Evolutionary conservation across 2,888 invertebrate species (phyloP), one percentile per base, ranked within the genome.

Genomic region (Frankliniella intonsa): DNA sequence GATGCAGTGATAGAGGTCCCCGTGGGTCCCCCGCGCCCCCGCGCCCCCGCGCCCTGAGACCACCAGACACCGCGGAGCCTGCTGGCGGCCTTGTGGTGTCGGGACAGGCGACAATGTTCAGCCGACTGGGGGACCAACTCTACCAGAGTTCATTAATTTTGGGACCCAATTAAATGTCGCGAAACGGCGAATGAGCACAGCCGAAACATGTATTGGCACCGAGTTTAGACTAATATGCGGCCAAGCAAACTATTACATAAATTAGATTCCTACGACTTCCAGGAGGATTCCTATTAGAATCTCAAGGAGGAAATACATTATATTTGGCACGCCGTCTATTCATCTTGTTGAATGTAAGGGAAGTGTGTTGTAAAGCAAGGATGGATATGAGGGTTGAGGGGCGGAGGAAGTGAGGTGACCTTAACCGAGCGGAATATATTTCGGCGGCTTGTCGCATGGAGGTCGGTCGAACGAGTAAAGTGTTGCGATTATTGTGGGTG

Each of bases 371-470:
- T 19, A 62, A 19, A 62, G 19, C n/a, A n/a, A 8, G 62, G 19
- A 17, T 19, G 17, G 62, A 7, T 55, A 12, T 19, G n/a, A 62
- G 17, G 62, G 17, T 10, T 62, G 19, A 14, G 55, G 12, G 55
- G 14, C 55, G 55, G 2, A 17, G 14, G 14, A 12, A 3, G 55
- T 14, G 55, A 17, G 62, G 62, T 62, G 62, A 62, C 62, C 62
- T 62, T 62, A 62, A 62, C 62, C 17, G 62, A n/a, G 17, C 62
- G 14, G 62, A 62, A 62, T 62, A 62, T 19, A 62, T 62, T 62
- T 62, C 62, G 62, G 62, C 62, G 19, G 62, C 62, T 62, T n/a
- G 62, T 62, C 62, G 62, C 62, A 62, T 17, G 62, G 62, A 62
- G 62, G 62, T 17, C 62, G n/a, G 62, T 14, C 62, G 62, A 62